phyloP scores from a whole-genome alignment of 2,113 vertebrate genomes.

The Capricornis sumatraensis region DNA sequence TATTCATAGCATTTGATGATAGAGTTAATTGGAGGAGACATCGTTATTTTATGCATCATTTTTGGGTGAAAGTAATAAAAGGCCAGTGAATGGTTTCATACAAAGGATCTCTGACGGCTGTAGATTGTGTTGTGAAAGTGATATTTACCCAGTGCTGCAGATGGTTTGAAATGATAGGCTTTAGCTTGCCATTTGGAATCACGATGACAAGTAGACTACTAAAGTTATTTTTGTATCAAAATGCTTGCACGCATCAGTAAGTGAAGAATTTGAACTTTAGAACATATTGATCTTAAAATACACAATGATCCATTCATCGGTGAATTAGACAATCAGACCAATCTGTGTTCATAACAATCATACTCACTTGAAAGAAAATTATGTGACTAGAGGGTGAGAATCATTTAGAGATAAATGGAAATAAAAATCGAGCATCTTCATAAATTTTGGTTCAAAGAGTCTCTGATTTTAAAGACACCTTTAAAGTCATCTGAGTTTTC shows the following conservation, averaged over 20 bases:
- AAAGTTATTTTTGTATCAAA: conserved; percentile 57
- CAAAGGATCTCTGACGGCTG: conserved; percentile 34
- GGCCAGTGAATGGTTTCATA: neutral
- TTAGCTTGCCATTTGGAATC: conserved; percentile 63
- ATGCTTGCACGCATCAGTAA: neutral
- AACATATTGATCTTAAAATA: conserved; percentile 51
- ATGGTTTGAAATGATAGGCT: conserved; percentile 73
- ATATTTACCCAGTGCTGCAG: conserved; percentile 61
- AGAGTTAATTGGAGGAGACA: neutral
- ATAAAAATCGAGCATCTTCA: neutral
- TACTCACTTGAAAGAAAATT: neutral
- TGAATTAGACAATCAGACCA: neutral
- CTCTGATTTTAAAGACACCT: neutral
- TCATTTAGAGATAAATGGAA: neutral
- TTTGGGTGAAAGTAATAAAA: neutral
- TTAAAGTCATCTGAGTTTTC: neutral
- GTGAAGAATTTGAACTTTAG: conserved; percentile 42
- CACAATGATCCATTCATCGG: neutral
- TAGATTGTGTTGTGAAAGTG: conserved; percentile 49
- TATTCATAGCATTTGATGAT: neutral
- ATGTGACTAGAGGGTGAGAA: neutral
- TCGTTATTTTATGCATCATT: neutral
- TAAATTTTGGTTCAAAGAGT: neutral
- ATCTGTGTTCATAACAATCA: neutral
- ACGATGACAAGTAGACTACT: conserved; percentile 31